These are phyloP conservation scores for Chelidonichthys spinosus DNA, from an alignment of 2,797 vertebrate genomes.

Conservation along the genomic window DNA sequence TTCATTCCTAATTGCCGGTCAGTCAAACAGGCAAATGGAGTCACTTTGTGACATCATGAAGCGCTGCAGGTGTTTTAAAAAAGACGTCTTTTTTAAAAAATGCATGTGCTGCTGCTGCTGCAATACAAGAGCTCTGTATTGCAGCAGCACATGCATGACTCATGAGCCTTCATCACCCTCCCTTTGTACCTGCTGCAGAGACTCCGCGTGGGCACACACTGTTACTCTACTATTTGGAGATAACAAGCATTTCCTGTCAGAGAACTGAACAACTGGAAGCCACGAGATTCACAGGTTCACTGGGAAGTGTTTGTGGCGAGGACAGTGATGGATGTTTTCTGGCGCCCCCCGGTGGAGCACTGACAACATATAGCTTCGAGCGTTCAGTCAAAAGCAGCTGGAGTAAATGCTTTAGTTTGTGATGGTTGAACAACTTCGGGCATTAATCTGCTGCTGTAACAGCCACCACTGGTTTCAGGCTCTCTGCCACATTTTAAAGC, in stretches of 20 bases:
- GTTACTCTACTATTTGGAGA: not conserved
- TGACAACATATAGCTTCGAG: not conserved
- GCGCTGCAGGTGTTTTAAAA: not conserved
- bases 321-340: conserved; percentile 38
- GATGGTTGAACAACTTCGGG: not conserved
- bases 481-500: too few relatives aligned
- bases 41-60: not conserved
- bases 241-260: conserved; percentile 14
- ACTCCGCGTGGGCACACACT: not conserved
- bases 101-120: not conserved
- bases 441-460: not conserved
- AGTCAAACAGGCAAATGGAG: not conserved
- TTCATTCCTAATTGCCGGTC: not conserved
- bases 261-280: not conserved
- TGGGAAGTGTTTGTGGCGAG: not conserved
- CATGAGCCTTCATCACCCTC: not conserved
- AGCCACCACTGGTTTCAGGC: not conserved
- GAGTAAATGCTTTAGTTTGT: not conserved
- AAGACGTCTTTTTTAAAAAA: not conserved
- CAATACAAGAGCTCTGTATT: not conserved
- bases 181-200: conserved; percentile 6
- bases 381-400: not conserved
- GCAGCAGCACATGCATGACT: not conserved
- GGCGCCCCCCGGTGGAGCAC: conserved; percentile 65
- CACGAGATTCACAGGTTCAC: conserved; percentile 17